These are phyloP conservation scores for Drosophila anomalata DNA, from an alignment of 2,888 invertebrate species.

Conservation along the genomic window DNA sequence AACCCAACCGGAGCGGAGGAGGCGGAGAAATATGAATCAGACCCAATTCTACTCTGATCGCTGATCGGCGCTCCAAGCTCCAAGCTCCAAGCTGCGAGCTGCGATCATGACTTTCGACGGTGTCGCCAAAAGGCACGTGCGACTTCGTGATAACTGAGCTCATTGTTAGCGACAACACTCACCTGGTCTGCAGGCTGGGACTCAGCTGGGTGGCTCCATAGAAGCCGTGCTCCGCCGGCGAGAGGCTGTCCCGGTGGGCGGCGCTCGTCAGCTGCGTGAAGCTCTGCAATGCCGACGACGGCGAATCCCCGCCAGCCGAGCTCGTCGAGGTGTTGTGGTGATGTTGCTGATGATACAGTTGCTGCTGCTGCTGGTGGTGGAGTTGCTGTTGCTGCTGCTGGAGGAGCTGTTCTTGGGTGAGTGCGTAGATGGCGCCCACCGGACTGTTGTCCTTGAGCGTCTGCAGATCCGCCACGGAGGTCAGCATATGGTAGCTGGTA, in stretches of 20 bases:
- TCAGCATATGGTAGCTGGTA: slow-evolving; percentile 81
- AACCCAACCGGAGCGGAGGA: slow-evolving; percentile 40
- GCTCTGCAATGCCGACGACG: slow-evolving; percentile 80
- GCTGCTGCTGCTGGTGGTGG: slow-evolving; percentile 53
- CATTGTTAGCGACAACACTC: slow-evolving; percentile 60
- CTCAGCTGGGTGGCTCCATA: slow-evolving; percentile 77
- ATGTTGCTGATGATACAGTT: slow-evolving; percentile 66
- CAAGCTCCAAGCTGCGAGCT: no score
- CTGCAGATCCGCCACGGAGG: slow-evolving; percentile 80
- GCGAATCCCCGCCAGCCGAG: slow-evolving; percentile 81
- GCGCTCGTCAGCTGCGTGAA: slow-evolving; percentile 83
- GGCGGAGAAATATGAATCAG: slow-evolving; percentile 63
- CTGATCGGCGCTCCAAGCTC: slow-evolving; percentile 36
- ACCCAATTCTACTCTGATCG: slow-evolving; percentile 42
- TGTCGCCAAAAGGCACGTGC: slow-evolving; percentile 75
- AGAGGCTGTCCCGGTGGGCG: slow-evolving; percentile 79
- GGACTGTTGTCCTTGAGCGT: slow-evolving; percentile 77
- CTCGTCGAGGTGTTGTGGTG: slow-evolving; percentile 79
- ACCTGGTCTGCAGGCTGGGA: slow-evolving; percentile 80
- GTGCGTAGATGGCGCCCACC: slow-evolving; percentile 57
- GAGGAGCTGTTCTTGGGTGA: slow-evolving; percentile 63
- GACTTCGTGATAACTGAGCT: slow-evolving; percentile 64
- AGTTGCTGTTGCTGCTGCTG: slow-evolving; percentile 58
- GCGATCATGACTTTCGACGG: slow-evolving; percentile 70
- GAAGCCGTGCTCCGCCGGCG: slow-evolving; percentile 79